Base-by-base conservation (phyloP, 2,888 invertebrate species). In the Boloria selene region DNA sequence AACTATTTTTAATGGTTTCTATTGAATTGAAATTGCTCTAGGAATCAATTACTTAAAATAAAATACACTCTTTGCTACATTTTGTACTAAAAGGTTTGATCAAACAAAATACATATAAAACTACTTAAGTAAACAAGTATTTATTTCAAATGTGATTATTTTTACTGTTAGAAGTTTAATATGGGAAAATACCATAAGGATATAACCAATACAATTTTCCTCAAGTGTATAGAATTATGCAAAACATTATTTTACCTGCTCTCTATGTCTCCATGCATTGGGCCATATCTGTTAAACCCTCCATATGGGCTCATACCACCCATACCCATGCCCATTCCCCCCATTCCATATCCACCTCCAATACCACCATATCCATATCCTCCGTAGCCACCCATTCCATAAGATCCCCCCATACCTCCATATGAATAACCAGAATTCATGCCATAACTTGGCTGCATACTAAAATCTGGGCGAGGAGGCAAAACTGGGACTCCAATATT, bases 261-360 rank as follows among this genome's bases (percentile, higher is more conserved):
- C 85, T 95, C 95, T 67, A 93, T 90, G 79, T 95, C 94, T 70
- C 93, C 93, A 81, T 92, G 88, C 85, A 88, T 88, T 16, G 85
- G 88, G 50, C 88, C 87, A 68, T 81, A 82, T 73, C 85, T 79
- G 71, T 90, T 92, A 65, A 85, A 93, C 58, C 90, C 86, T 14
- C 90, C 89, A 73, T 88, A 90, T 0, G 82, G 79, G 3, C 73
- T 80, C 82, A 82, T 77, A 61, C 67, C 73, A 62, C 64, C 73
- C 70, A 73, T 70, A 6, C 65, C 69, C 52, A 72, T 65, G 1
- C 69, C 73, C 73, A 74, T 72, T 4, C 73, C 72, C 26, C 75
- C 72, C 75, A 77, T 70, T 2, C 83, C 81, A 47, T 74, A 79
- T 16, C 78, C 77, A 26, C 79, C 79, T n/a, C 81, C 82, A 76